Conservation (phyloP, 2,113 vertebrate genomes). For the Colaptes auratus region DNA sequence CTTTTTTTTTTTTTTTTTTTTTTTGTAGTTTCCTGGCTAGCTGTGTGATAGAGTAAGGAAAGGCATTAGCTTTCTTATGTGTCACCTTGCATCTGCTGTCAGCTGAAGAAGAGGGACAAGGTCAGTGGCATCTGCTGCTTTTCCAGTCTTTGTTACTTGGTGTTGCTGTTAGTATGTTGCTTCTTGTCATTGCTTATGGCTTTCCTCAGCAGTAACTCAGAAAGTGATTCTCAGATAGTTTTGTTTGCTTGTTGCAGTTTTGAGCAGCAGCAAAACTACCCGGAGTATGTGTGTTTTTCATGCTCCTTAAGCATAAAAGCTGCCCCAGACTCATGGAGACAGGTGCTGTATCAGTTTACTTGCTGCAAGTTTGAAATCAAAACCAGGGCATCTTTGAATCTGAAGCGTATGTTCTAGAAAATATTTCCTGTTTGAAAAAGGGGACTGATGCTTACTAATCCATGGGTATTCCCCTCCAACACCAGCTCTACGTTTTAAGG, state of each 20-base stretch:
- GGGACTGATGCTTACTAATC: not conserved
- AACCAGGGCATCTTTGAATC: not conserved
- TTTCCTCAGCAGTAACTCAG: not conserved
- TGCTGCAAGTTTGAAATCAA: constrained; percentile 8
- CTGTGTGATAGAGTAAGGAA: not conserved
- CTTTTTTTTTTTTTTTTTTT: no score
- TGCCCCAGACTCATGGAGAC: not conserved
- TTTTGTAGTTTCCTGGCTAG: not conserved
- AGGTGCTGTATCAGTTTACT: constrained; percentile 45
- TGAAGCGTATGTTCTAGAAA: not conserved
- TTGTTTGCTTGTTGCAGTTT: not conserved
- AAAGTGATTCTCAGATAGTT: not conserved
- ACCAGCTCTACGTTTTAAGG: not conserved
- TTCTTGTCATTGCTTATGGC: not conserved
- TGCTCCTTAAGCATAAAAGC: constrained; percentile 10
- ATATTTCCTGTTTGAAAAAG: not conserved
- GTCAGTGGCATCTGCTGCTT: not conserved
- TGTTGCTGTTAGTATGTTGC: not conserved
- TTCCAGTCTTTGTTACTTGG: not conserved
- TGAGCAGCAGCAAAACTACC: not conserved
- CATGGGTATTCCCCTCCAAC: accelerated
- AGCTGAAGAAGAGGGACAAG: not conserved
- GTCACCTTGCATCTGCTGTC: not conserved
- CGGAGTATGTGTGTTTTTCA: not conserved
- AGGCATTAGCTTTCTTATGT: not conserved